A percentile compares a stretch with the other conserved stretches of the same genome.
phyloP scores from a whole-genome alignment of 2,888 invertebrate genomes.

The Scaptomyza flava region DNA sequence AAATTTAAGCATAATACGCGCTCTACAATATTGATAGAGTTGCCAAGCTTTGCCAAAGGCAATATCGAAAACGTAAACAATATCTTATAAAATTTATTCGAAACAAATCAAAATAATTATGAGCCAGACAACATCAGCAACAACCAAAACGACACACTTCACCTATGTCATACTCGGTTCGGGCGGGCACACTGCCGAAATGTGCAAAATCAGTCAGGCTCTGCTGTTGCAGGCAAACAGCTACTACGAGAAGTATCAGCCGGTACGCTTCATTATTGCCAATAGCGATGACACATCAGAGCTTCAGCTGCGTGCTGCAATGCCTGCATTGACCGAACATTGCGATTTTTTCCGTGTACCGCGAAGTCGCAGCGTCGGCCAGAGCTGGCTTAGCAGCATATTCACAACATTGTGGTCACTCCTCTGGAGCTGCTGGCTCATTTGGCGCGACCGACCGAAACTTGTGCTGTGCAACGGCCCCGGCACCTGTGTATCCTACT shows the following conservation, averaged over 20 bases:
- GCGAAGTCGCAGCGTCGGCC: conserved; percentile 94
- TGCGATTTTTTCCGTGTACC: conserved; percentile 87
- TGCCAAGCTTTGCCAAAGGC: conserved; percentile 2
- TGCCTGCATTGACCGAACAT: conserved; percentile 82
- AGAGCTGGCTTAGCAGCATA: conserved; percentile 92
- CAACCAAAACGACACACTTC: conserved; percentile 42
- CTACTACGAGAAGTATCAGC: conserved; percentile 85
- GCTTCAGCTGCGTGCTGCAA: conserved; percentile 86
- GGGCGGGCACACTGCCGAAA: conserved; percentile 94
- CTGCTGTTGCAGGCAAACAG: conserved; percentile 81
- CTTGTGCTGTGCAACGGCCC: conserved; percentile 97
- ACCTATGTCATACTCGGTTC: conserved; percentile 83
- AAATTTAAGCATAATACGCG: too few relatives aligned
- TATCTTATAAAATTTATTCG: background rate
- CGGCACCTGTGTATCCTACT: conserved; percentile 97
- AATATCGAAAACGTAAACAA: conserved; percentile 26
- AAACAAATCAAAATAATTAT: conserved; percentile 3
- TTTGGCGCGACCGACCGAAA: conserved; percentile 90
- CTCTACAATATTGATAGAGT: background rate
- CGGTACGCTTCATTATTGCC: conserved; percentile 92
- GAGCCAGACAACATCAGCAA: background rate
- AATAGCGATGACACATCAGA: conserved; percentile 91
- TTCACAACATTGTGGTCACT: conserved; percentile 91
- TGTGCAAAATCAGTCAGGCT: conserved; percentile 89
- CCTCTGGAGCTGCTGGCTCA: conserved; percentile 88